These are phyloP conservation scores for Eupithecia inturbata DNA, from an alignment of 2,888 invertebrate genomes.

Conservation along the genomic window DNA sequence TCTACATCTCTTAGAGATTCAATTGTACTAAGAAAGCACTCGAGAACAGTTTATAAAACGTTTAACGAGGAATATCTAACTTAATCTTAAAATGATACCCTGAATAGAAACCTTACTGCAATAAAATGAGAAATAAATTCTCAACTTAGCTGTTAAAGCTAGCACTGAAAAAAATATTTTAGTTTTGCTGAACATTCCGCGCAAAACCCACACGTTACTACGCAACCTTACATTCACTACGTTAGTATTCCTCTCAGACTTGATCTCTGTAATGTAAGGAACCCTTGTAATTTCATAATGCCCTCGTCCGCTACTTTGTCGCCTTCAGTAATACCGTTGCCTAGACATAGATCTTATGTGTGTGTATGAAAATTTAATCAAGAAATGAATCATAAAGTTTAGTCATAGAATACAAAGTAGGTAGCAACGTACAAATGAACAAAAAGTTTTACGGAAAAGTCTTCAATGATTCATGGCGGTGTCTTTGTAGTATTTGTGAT, in stretches of 20 bases:
- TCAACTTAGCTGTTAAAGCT: not conserved
- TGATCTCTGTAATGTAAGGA: constrained; percentile 31
- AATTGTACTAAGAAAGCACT: not conserved
- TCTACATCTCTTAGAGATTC: not conserved
- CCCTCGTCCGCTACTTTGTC: constrained; percentile 30
- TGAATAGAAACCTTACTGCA: not conserved
- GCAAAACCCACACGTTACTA: not conserved
- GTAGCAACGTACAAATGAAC: constrained; percentile 2
- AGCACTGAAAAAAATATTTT: not conserved
- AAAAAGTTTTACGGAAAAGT: constrained; percentile 2
- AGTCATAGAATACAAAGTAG: constrained; percentile 12
- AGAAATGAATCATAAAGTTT: constrained; percentile 25
- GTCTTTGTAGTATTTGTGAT: constrained; percentile 1
- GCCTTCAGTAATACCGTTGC: constrained; percentile 25
- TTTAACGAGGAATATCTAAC: not conserved
- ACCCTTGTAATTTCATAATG: constrained; percentile 37
- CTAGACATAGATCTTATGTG: constrained; percentile 22
- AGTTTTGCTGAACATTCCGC: not conserved
- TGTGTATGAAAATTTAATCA: constrained; percentile 35
- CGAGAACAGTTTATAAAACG: not conserved
- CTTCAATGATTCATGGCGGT: constrained; percentile 5
- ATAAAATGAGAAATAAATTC: not conserved
- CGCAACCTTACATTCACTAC: constrained; percentile 1
- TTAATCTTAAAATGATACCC: not conserved
- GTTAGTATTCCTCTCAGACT: constrained; percentile 27